phyloP scores from a whole-genome alignment of 2,797 vertebrate genomes.

The Apodemus agrarius region DNA sequence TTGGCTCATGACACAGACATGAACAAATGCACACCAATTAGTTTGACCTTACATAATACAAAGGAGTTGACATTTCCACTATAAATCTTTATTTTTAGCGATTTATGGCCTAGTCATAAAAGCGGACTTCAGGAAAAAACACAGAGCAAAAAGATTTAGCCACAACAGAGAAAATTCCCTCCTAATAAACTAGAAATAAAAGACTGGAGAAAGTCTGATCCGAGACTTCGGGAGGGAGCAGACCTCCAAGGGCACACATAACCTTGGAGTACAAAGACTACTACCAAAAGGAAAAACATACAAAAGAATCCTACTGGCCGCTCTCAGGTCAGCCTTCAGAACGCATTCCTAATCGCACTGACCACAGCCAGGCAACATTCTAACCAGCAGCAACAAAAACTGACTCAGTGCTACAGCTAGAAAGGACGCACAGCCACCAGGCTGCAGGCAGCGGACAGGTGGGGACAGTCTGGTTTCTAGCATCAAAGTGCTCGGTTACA shows the following conservation, averaged over 20 bases:
- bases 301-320: not conserved
- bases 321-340: not conserved
- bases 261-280: not conserved
- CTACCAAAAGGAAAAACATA: not conserved
- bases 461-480: not conserved
- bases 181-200: constrained; percentile 68
- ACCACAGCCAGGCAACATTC: not conserved
- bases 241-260: not conserved
- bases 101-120: constrained; percentile 72
- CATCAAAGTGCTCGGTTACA: not conserved
- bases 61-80: constrained; percentile 49
- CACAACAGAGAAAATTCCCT: constrained; percentile 60
- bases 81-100: constrained; percentile 68
- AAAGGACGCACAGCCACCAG: not conserved
- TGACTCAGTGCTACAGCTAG: not conserved
- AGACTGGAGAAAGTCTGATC: constrained; percentile 46
- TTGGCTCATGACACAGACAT: constrained; percentile 41
- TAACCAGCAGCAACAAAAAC: not conserved
- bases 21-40: constrained; percentile 65
- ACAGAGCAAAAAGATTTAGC: constrained; percentile 50
- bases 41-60: constrained; percentile 69
- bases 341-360: not conserved
- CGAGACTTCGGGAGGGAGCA: not conserved
- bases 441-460: not conserved
- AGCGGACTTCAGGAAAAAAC: constrained; percentile 49